Conservation (phyloP, 1,140 invertebrate species). For the Rhagoletis pomonella region DNA sequence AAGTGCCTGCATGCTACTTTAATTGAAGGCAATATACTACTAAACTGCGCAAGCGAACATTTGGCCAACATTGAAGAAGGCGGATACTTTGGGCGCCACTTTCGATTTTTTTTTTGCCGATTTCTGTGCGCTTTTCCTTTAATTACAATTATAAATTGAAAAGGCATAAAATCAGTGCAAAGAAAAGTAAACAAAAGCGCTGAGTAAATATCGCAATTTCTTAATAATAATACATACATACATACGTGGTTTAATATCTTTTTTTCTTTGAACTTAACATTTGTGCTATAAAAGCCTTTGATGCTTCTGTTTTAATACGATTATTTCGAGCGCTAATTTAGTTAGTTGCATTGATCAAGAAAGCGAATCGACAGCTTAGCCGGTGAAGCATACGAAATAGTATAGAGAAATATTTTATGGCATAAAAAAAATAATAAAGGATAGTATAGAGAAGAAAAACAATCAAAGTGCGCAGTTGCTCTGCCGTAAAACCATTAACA, state of each 20-base stretch:
- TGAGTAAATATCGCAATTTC: background rate
- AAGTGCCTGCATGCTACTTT: background rate
- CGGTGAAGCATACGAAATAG: conserved; percentile 35
- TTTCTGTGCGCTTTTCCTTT: background rate
- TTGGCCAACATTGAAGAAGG: conserved; percentile 2
- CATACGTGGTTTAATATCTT: background rate
- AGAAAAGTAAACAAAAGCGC: background rate
- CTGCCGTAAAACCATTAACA: background rate
- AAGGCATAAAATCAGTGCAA: background rate
- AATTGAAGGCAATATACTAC: background rate
- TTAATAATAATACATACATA: too few relatives aligned
- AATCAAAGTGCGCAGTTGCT: background rate
- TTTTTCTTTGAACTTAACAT: background rate
- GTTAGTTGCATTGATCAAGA: conserved; percentile 63
- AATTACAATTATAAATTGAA: background rate
- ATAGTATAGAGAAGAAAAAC: background rate
- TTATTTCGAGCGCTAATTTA: conserved; percentile 63
- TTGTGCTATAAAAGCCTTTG: background rate
- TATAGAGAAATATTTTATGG: background rate
- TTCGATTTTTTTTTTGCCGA: conserved; percentile 22
- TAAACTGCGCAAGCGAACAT: background rate
- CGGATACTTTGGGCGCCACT: conserved; percentile 39
- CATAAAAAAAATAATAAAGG: background rate
- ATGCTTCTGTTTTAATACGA: background rate
- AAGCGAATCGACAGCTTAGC: conserved; percentile 66